These are phyloP conservation scores for Thalassaphorura encarpata DNA, from an alignment of 1,140 invertebrate species.

Conservation along the genomic window DNA sequence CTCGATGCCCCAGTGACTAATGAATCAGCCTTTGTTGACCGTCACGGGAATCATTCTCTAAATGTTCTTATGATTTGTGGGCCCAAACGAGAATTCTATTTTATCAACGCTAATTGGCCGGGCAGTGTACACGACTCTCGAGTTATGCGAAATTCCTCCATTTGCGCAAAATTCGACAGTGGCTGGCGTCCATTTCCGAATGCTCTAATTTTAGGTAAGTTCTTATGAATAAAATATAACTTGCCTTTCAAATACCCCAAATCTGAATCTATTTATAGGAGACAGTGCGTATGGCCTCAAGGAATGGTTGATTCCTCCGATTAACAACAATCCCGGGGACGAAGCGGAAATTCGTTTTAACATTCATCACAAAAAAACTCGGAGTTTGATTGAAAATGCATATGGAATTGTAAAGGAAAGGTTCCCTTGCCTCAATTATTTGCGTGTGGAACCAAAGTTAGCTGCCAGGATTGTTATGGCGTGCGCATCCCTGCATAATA, in stretches of 20 bases:
- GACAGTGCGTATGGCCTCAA: constrained; percentile 26
- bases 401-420: constrained; percentile 32
- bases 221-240: not conserved
- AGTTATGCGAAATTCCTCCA: constrained; percentile 28
- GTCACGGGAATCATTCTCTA: constrained; percentile 33
- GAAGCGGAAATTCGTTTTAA: constrained; percentile 2
- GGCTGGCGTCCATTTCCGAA: constrained; percentile 22
- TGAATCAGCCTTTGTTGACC: constrained; percentile 31
- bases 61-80: constrained; percentile 32
- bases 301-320: constrained; percentile 27
- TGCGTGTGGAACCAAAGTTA: constrained; percentile 16
- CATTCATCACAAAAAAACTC: constrained; percentile 24
- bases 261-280: constrained; percentile 1
- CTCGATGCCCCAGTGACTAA: constrained; percentile 27
- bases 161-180: constrained; percentile 13
- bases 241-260: not conserved
- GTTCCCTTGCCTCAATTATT: constrained; percentile 31
- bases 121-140: constrained; percentile 32
- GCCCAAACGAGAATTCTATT: constrained; percentile 32
- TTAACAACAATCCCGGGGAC: constrained; percentile 11
- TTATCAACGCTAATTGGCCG: constrained; percentile 29
- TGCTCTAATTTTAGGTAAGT: constrained; percentile 18
- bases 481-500: constrained; percentile 12
- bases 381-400: constrained; percentile 29
- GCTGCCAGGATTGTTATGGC: constrained; percentile 11